Conservation (phyloP, 1,140 invertebrate genomes). For the Penaeus indicus region DNA sequence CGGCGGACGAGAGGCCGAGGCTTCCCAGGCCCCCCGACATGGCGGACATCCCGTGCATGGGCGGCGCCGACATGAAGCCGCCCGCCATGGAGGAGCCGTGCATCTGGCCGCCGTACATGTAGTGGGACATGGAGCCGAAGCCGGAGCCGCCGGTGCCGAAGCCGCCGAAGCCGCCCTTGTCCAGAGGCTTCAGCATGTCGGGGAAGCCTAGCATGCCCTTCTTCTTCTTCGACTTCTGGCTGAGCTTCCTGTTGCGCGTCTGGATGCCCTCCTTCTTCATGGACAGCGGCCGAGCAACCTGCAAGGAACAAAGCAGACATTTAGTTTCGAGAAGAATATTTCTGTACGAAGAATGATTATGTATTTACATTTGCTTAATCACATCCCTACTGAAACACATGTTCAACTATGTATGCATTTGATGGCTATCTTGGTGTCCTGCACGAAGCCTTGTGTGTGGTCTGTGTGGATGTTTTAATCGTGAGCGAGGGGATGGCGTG, state of each 20-base stretch:
- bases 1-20: constrained; percentile 51
- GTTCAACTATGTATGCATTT: constrained; percentile 38
- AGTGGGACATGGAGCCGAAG: constrained; percentile 69
- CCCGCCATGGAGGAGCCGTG: constrained; percentile 68
- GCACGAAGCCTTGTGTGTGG: neutral
- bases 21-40: constrained; percentile 62
- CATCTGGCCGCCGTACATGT: constrained; percentile 73
- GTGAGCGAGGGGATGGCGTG: neutral
- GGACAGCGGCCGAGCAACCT: constrained; percentile 96
- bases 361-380: neutral
- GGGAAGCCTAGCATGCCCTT: constrained; percentile 79
- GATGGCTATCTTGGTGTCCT: neutral
- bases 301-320: constrained; percentile 71
- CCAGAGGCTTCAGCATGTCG: constrained; percentile 76
- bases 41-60: constrained; percentile 68
- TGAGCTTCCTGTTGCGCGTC: constrained; percentile 95
- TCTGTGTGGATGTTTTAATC: neutral
- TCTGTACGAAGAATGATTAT: neutral
- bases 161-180: constrained; percentile 63
- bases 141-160: constrained; percentile 65
- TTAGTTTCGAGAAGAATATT: too few species aligned
- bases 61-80: constrained; percentile 69
- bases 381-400: neutral
- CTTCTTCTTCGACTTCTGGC: constrained; percentile 91
- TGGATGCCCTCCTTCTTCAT: constrained; percentile 99